A percentile compares a stretch with the other conserved stretches of the same genome.
Conservation (phyloP, 2,797 vertebrate species). For the Merluccius polli region DNA sequence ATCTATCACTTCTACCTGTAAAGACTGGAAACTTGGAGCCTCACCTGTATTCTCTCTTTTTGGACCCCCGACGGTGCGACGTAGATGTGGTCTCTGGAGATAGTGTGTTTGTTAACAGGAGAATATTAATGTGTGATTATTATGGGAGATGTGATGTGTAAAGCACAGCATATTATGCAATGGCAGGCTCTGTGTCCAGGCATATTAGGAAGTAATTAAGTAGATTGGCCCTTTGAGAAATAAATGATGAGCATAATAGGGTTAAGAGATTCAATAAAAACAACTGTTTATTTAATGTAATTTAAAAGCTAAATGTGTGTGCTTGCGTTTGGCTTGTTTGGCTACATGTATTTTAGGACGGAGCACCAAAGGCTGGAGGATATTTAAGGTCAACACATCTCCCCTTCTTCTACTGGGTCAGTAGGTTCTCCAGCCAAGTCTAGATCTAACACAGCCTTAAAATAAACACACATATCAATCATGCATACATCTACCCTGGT, state of each 20-base stretch:
- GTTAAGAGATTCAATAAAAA: background rate
- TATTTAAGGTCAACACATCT: background rate
- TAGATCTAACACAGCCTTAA: background rate
- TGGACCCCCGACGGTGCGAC: constrained; percentile 95
- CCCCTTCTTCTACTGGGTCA: background rate
- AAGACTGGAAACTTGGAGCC: background rate
- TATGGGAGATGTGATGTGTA: background rate
- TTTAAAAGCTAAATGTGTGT: background rate
- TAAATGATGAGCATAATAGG: background rate
- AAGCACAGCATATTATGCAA: background rate
- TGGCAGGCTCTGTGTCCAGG: background rate
- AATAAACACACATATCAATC: background rate
- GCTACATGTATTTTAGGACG: background rate
- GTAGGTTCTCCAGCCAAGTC: background rate
- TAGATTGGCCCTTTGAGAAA: background rate
- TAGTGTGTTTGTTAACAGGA: background rate
- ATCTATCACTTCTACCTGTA: background rate
- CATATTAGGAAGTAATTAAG: constrained; percentile 4
- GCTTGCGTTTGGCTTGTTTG: background rate
- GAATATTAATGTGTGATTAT: background rate
- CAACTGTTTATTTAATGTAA: background rate
- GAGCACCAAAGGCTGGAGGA: background rate
- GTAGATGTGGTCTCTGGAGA: constrained; percentile 84
- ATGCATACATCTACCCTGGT: background rate
- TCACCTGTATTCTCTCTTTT: constrained; percentile 94